Evolutionary conservation across 2,797 vertebrate genomes (phyloP), one percentile per base, ranked within the genome.

Genomic region (Pangasius krempfi): DNA sequence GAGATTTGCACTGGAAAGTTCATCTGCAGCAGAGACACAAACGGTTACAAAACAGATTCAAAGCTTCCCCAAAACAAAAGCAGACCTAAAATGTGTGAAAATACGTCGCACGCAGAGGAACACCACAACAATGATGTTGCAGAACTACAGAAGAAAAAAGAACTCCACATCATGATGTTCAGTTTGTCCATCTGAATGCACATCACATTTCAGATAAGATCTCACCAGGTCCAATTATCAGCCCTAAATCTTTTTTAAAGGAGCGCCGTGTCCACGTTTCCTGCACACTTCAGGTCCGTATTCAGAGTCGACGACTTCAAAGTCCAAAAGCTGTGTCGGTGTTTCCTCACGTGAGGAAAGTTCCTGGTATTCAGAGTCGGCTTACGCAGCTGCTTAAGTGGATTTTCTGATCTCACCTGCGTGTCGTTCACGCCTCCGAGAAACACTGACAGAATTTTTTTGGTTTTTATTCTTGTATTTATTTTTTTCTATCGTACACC

Each of bases 1-100:
- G 54, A 78, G 66, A 75, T 87, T 78, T 85, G 20, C 79, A 54
- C 84, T 60, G 56, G 56, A 90, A 64, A 22, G 1, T 70, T 73
- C 44, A 40, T 27, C 40, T 62, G 79, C 10, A 30, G 75, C 16
- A 87, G 16, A 58, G 1, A 60, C 70, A 47, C 72, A n/a, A 60
- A 47, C 8, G 20, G 37, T 60, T 54, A 87, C 47, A 70, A n/a
- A 64, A 68, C 62, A 68, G 18, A 68, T 52, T 7, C 1, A 7
- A 20, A 3, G 22, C 76, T 68, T 54, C 30, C 22, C 50, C 50
- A 80, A 87, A 87, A 80, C 20, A 33, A 64, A 22, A 50, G 37
- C 44, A 56, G 20, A 85, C 50, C 13, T 0, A 7, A 37, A 40
- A 47, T 3, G 27, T 37, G 22, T 80, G 33, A 87, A 82, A 87